These are phyloP conservation scores for Ochropleura plecta DNA, from an alignment of 2,888 invertebrate genomes.

Conservation along the genomic window DNA sequence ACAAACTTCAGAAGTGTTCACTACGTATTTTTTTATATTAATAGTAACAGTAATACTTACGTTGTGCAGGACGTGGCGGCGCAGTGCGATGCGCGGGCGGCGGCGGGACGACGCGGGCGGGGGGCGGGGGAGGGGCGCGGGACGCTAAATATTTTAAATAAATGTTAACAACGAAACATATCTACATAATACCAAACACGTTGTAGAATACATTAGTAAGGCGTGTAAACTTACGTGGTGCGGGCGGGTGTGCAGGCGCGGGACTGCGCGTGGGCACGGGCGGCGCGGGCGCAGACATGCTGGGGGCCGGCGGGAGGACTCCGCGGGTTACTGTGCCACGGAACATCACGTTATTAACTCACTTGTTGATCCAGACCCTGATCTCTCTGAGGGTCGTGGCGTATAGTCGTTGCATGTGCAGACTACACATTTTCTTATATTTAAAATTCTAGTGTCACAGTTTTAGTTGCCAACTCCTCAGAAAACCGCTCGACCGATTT, in stretches of 20 bases:
- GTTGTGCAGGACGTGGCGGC: constrained; percentile 89
- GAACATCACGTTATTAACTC: background rate
- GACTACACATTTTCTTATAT: too few relatives aligned
- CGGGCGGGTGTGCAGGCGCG: constrained; percentile 78
- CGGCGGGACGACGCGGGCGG: constrained; percentile 89
- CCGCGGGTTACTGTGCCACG: background rate
- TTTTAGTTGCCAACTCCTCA: too few relatives aligned
- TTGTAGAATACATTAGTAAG: too few relatives aligned
- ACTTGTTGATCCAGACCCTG: background rate
- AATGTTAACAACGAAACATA: background rate
- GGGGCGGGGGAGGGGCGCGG: constrained; percentile 91
- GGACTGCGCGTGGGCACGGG: constrained; percentile 83
- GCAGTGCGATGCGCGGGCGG: constrained; percentile 80
- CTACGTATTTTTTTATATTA: background rate
- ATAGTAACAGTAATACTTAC: constrained; percentile 69
- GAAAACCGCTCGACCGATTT: too few relatives aligned
- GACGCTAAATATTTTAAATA: constrained; percentile 74
- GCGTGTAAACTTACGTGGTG: constrained; percentile 77
- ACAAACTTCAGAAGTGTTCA: background rate
- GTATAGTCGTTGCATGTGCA: too few relatives aligned
- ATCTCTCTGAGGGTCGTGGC: too few relatives aligned
- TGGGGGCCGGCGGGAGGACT: constrained; percentile 77
- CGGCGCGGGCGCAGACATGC: constrained; percentile 77
- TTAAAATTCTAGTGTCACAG: too few relatives aligned
- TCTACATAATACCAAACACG: background rate